Evolutionary conservation across 2,888 invertebrate genomes (phyloP).

Genomic region (Drosophila helvetica): DNA sequence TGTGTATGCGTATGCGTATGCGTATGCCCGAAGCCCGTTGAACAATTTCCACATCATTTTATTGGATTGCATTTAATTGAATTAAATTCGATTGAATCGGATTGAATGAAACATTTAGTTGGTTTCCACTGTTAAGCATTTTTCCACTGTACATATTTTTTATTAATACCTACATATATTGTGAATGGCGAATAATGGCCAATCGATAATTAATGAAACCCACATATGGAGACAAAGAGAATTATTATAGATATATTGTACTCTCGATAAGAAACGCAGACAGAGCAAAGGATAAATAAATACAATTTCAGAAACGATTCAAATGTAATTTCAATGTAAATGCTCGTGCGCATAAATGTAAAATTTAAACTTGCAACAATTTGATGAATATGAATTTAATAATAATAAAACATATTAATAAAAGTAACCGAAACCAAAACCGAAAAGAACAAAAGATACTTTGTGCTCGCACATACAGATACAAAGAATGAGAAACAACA

Average conservation of each 20-base stretch:
- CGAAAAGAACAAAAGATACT: slow-evolving; percentile 19
- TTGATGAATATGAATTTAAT: slow-evolving; percentile 75
- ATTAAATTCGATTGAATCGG: slow-evolving; percentile 6
- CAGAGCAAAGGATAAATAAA: slow-evolving; percentile 36
- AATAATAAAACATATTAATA: slow-evolving; percentile 37
- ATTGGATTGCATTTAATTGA: slow-evolving; percentile 4
- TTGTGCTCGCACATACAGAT: slow-evolving; percentile 43
- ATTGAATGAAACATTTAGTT: slow-evolving; percentile 27
- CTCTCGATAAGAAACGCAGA: slow-evolving; percentile 29
- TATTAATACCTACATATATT: slow-evolving; percentile 62
- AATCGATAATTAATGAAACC: slow-evolving; percentile 62
- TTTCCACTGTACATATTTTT: slow-evolving; percentile 77
- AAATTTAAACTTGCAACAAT: slow-evolving; percentile 64
- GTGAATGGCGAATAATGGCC: slow-evolving; percentile 54
- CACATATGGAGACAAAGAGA: slow-evolving; percentile 30
- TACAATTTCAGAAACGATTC: slow-evolving; percentile 33
- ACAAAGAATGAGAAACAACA: slow-evolving; percentile 42
- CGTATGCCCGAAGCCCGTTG: slow-evolving; percentile 47
- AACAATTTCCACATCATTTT: slow-evolving; percentile 26
- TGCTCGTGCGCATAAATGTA: slow-evolving; percentile 68
- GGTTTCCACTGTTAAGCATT: slow-evolving; percentile 70
- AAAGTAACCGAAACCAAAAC: slow-evolving; percentile 16
- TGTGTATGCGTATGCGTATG: slow-evolving; percentile 52
- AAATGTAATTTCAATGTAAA: slow-evolving; percentile 66
- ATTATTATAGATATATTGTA: slow-evolving; percentile 44